phyloP scores from a whole-genome alignment of 2,113 vertebrate species.

The Rhodinocichla rosea region DNA sequence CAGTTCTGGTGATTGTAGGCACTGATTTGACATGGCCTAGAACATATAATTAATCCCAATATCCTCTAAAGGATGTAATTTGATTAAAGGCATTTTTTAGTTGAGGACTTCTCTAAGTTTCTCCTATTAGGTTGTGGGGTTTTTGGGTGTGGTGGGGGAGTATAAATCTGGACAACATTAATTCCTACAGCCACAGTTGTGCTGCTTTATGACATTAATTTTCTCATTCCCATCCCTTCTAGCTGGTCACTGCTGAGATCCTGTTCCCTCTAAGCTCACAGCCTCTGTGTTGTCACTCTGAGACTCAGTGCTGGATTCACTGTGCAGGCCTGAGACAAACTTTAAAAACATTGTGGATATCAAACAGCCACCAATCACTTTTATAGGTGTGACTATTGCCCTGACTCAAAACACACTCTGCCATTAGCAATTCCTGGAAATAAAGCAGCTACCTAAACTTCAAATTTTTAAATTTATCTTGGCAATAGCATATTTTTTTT shows the following conservation, averaged over 20 bases:
- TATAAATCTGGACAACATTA: not conserved
- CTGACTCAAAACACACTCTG: not conserved
- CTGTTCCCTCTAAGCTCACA: accelerated
- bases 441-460: not conserved
- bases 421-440: not conserved
- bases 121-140: not conserved
- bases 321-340: not conserved
- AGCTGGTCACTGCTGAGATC: not conserved
- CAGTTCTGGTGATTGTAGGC: not conserved
- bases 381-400: not conserved
- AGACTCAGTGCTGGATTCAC: not conserved
- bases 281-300: not conserved
- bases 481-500: not conserved
- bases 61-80: not conserved
- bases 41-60: not conserved
- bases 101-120: not conserved
- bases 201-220: not conserved
- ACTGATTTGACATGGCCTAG: not conserved
- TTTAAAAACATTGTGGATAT: not conserved
- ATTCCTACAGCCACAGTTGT: not conserved
- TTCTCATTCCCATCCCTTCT: not conserved
- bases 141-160: not conserved
- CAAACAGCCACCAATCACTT: not conserved
- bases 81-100: not conserved
- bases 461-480: not conserved